phyloP scores from a whole-genome alignment of 2,797 vertebrate genomes.

The Cheirogaleus major region DNA sequence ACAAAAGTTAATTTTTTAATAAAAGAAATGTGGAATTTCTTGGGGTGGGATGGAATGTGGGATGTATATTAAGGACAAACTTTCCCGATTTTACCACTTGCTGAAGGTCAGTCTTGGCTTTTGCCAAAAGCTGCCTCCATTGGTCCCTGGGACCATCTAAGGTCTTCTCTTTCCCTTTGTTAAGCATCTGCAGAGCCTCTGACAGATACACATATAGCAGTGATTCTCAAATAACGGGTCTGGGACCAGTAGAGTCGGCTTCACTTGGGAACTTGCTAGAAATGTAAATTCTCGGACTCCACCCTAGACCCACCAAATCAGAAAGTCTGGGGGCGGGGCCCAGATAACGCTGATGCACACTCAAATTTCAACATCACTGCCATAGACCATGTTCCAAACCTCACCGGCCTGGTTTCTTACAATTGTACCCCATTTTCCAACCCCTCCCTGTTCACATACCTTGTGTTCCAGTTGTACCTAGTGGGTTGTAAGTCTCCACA shows the following conservation, averaged over 20 bases:
- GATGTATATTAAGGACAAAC: not conserved
- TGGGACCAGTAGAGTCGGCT: not conserved
- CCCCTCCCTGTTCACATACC: not conserved
- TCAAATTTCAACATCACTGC: not conserved
- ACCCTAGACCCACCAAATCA: not conserved
- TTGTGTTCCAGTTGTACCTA: not conserved
- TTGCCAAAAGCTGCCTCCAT: not conserved
- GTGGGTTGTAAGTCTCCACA: not conserved
- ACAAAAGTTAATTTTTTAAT: not conserved
- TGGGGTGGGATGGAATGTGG: not conserved
- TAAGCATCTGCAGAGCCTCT: not conserved
- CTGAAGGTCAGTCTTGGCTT: not conserved
- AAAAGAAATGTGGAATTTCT: not conserved
- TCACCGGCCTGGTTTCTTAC: not conserved
- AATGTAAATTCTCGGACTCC: not conserved
- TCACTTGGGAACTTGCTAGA: not conserved
- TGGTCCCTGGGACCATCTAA: not conserved
- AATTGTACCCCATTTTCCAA: not conserved
- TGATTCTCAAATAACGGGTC: not conserved
- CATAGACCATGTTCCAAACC: too few species aligned
- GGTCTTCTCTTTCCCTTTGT: not conserved
- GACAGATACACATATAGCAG: not conserved
- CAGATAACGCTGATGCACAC: not conserved
- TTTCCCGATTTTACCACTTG: not conserved
- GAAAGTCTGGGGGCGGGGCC: not conserved